These are phyloP conservation scores for Anguilla obscura DNA, from an alignment of 2,797 vertebrate genomes.

Conservation along the genomic window DNA sequence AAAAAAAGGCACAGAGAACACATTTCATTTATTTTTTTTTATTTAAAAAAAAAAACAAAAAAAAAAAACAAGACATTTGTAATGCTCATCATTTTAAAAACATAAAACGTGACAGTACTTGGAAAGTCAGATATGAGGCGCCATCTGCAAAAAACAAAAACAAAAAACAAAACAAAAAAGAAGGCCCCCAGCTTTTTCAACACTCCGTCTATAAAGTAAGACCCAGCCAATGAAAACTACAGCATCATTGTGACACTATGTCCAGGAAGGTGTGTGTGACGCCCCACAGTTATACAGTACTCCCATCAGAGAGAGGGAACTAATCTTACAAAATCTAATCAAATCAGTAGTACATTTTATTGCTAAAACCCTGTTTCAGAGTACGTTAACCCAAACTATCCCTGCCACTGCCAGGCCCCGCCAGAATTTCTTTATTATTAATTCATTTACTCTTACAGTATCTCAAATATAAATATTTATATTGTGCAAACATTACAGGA, in stretches of 20 bases:
- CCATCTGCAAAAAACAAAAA: conserved; percentile 7
- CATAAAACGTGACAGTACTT: conserved; percentile 30
- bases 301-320: conserved; percentile 25
- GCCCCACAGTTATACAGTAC: conserved; percentile 19
- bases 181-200: too few species aligned
- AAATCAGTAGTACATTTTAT: conserved; percentile 38
- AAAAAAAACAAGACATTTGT: conserved; percentile 40
- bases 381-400: neutral
- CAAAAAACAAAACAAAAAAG: neutral
- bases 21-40: conserved; percentile 34
- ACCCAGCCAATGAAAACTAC: conserved; percentile 15
- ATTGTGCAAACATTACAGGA: conserved; percentile 42
- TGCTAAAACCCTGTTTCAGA: conserved; percentile 40
- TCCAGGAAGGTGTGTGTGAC: neutral
- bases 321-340: conserved; percentile 23
- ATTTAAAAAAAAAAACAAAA: conserved; percentile 34
- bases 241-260: neutral
- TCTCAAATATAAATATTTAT: conserved; percentile 43
- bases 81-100: conserved; percentile 38
- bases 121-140: conserved; percentile 23
- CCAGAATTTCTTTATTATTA: conserved; percentile 20
- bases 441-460: conserved; percentile 30
- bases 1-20: neutral
- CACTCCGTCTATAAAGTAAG: neutral
- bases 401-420: neutral